These are phyloP conservation scores for Coleophora flavipennella DNA, from an alignment of 2,888 invertebrate genomes.

Conservation along the genomic window DNA sequence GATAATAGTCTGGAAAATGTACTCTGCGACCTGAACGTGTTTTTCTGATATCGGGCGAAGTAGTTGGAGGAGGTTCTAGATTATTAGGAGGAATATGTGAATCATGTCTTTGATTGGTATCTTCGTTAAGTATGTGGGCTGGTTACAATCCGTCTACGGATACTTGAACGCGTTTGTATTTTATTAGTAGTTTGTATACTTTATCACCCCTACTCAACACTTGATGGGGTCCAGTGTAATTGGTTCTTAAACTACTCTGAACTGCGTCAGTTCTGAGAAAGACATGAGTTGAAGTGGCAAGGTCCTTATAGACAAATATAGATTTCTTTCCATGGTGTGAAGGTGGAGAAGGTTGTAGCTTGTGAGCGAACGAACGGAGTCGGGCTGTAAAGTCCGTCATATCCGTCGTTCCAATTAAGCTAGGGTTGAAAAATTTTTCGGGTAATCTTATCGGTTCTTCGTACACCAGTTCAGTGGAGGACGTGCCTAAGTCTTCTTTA, in stretches of 20 bases:
- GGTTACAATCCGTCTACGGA: slow-evolving; percentile 18
- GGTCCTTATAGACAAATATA: slow-evolving; percentile 1
- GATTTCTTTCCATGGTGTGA: background rate
- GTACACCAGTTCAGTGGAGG: background rate
- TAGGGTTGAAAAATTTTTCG: background rate
- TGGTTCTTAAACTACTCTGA: slow-evolving; percentile 1
- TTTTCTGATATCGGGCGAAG: background rate
- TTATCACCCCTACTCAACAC: slow-evolving; percentile 9
- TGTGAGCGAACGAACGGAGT: background rate
- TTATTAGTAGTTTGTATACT: slow-evolving; percentile 7
- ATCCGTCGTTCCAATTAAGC: background rate
- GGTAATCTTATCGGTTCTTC: background rate
- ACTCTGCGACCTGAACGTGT: background rate
- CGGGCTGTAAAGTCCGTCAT: background rate
- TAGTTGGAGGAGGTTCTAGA: background rate
- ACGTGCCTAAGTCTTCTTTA: background rate
- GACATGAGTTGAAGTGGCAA: slow-evolving; percentile 6
- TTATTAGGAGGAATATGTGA: background rate
- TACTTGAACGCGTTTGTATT: slow-evolving; percentile 8
- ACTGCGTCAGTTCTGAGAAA: slow-evolving; percentile 14
- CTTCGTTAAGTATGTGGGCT: slow-evolving; percentile 9
- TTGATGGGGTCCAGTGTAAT: slow-evolving; percentile 13
- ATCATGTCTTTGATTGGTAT: background rate
- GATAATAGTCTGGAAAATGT: background rate
- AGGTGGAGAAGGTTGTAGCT: background rate